A percentile compares a stretch with the other conserved stretches of the same genome.
Conservation (phyloP, 2,888 invertebrate genomes). For the Pterostichus niger region DNA sequence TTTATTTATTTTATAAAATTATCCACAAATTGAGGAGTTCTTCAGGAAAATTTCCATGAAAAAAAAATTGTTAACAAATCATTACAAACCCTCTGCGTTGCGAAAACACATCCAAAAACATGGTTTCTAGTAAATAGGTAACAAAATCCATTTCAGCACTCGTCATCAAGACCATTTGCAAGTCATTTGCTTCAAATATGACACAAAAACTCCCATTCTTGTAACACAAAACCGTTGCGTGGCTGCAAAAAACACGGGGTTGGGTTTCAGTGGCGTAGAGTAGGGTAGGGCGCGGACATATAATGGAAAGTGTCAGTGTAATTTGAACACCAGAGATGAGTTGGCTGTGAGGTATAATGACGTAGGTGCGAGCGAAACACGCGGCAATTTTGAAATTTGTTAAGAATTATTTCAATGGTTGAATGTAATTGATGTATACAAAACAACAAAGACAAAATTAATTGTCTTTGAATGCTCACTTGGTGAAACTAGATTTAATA, state of each 20-base stretch:
- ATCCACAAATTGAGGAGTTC: too few species aligned
- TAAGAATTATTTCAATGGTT: too few species aligned
- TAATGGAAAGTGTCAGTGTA: not conserved
- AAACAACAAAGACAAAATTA: too few species aligned
- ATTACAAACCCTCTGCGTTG: too few species aligned
- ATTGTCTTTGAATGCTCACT: too few species aligned
- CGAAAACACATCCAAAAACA: too few species aligned
- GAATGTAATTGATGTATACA: too few species aligned
- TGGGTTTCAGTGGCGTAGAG: conserved; percentile 23
- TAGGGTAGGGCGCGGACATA: not conserved
- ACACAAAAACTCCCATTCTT: conserved; percentile 26
- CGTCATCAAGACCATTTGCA: conserved; percentile 17
- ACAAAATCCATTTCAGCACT: conserved; percentile 14
- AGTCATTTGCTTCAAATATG: conserved; percentile 36
- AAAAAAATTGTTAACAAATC: too few species aligned
- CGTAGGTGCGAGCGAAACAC: not conserved
- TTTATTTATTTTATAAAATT: too few species aligned
- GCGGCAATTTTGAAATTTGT: not conserved
- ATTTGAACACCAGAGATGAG: too few species aligned
- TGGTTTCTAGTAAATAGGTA: not conserved
- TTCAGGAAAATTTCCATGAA: too few species aligned
- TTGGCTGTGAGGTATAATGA: not conserved
- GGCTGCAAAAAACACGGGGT: conserved; percentile 9
- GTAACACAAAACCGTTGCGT: conserved; percentile 32
- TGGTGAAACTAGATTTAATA: too few species aligned